Evolutionary conservation across 1,140 invertebrate species (phyloP).

Genomic region (Hermetia illucens): DNA sequence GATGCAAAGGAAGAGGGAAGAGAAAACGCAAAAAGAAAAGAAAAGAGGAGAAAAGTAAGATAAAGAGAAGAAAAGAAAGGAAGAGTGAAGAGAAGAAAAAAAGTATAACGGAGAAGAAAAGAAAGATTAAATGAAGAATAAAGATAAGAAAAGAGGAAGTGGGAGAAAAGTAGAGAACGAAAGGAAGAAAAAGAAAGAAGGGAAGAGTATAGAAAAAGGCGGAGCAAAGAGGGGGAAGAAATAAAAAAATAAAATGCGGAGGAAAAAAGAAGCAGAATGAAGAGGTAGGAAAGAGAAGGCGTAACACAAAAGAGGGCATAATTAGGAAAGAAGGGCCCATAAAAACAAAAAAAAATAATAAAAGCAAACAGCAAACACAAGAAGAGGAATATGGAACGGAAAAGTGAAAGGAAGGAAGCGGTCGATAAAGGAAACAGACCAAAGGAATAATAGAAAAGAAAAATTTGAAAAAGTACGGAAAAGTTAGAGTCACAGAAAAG

Average conservation of each 20-base stretch:
- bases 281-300: not conserved
- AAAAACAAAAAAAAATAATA: not conserved
- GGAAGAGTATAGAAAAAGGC: not conserved
- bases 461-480: too few relatives aligned
- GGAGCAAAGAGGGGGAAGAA: not conserved
- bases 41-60: not conserved
- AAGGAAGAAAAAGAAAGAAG: not conserved
- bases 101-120: not conserved
- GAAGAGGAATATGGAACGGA: not conserved
- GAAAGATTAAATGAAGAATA: not conserved
- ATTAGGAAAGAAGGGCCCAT: not conserved
- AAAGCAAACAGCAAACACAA: not conserved
- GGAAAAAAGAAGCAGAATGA: not conserved
- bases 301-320: not conserved
- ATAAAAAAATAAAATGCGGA: not conserved
- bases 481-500: too few relatives aligned
- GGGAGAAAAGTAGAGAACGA: conserved; percentile 1
- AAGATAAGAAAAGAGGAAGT: not conserved
- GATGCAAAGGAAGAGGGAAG: too few relatives aligned
- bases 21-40: not conserved
- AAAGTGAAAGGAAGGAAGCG: not conserved
- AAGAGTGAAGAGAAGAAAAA: not conserved
- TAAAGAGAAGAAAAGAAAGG: not conserved
- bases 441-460: too few relatives aligned
- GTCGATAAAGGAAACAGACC: too few relatives aligned